Evolutionary conservation across 2,113 vertebrate species (phyloP).

Genomic region (Morphnarchus princeps): DNA sequence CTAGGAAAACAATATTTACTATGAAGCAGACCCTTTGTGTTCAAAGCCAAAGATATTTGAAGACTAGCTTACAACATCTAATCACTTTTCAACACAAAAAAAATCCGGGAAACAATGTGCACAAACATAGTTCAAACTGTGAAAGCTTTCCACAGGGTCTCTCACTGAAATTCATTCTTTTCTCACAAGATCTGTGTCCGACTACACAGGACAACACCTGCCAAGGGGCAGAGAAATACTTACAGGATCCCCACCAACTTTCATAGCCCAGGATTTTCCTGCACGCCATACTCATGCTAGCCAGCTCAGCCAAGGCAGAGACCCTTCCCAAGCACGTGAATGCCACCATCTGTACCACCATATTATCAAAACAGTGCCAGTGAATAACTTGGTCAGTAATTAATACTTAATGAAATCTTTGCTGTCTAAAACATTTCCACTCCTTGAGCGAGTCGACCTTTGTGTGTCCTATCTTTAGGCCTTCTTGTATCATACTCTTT

Average conservation of each 20-base stretch:
- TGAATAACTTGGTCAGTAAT: background rate
- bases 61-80: background rate
- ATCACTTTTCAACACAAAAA: background rate
- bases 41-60: background rate
- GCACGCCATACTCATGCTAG: background rate
- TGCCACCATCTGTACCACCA: background rate
- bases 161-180: background rate
- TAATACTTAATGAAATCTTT: background rate
- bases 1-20: background rate
- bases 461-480: background rate
- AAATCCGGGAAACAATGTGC: background rate
- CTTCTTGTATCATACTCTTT: background rate
- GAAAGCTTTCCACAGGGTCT: background rate
- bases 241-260: no score
- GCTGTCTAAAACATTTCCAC: background rate
- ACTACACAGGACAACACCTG: background rate
- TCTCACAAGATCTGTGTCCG: background rate
- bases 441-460: fast-evolving
- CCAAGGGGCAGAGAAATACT: background rate
- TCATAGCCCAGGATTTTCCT: background rate
- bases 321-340: background rate
- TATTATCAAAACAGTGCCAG: background rate
- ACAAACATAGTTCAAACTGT: background rate
- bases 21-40: background rate
- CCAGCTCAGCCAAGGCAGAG: background rate